Base-by-base conservation (phyloP, 2,888 invertebrate genomes). In the Hesperia comma region DNA sequence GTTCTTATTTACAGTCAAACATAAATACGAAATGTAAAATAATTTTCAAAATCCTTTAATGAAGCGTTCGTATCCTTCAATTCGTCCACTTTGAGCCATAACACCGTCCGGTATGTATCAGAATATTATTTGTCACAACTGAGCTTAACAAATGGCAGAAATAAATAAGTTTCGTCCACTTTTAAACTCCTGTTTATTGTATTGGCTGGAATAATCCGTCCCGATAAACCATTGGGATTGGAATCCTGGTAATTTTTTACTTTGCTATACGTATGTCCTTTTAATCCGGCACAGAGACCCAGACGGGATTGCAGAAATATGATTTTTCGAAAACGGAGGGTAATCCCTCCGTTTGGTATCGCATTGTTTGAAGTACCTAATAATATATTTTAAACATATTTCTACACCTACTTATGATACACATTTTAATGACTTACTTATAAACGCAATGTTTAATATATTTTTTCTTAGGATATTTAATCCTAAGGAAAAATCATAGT, bases 131-230 rank as follows among this genome's bases (percentile, higher is more conserved):
- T 56, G 49, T 56, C 63, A 49, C 49, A 63, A 46, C 49, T 21
- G 33, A 63, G 56, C 49, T 26, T 21, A 49, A 63, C 40, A 56
- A 21, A 63, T 63, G 63, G 49, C 49, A 21, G 63, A 40, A 49
- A 49, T 63, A 63, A 63, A 63, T 63, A 63, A 63, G 63, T 63
- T 33, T 49, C 19, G 46, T 46, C 17, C 46, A 37, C 19, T 8
- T 46, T 17, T 63, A 46, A 33, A 63, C 46, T 55, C 17, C 12
- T 43, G 37, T 53, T 61, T 40, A 61, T 61, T 26, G 15, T 43
- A 43, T 43, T 15, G 15, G 43, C 43, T 43, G 43, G 43, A 43
- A 43, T 43, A 43, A 49, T 19, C 49, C 49, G 32, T 8, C 46
- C 7, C 46, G 33, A 56, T 55, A 63, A 63, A 49, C 46, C 55